Base-by-base conservation (phyloP, 2,888 invertebrate genomes). In the Neuroscelio doddi region DNA sequence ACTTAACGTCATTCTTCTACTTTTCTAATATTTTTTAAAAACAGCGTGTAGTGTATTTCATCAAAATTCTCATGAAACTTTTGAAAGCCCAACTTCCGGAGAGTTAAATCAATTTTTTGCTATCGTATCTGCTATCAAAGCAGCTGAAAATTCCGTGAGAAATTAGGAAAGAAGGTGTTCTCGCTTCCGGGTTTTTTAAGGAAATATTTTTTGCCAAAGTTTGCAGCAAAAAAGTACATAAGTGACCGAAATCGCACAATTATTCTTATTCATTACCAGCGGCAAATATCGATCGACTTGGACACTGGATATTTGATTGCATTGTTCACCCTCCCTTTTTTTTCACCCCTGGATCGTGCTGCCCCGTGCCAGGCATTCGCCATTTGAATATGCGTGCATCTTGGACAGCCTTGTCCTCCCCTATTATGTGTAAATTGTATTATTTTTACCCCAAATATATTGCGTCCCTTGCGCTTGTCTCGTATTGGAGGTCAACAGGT, bases 371-470 rank as follows among this genome's bases (percentile, higher is more conserved):
- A 59, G 64, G 53, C 72, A 66, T 68, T 68, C 73, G 71, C 72
- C 73, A 81, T 81, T 80, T 80, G 80, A 80, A 80, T 80, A 80
- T 68, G 70, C 69, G 68, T 9, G 61, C 58, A 50, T 58, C 66
- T 66, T 62, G 58, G 66, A 14, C 59, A 59, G 58, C 57, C 68
- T 57, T 64, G 47, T 56, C 63, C 73, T 74, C 73, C 78, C 79
- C 80, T 76, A 82, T 83, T 84, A 83, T 82, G 76, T 75, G 80
- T 78, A 84, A 84, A 84, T 84, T 83, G 83, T 83, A 84, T 84
- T 84, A 84, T 84, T 84, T 84, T 84, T 84, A 80, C 83, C 84
- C 83, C 83, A 83, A 83, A 84, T 83, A 75, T 80, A 79, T 80
- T 76, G 78, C 71, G 74, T 68, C 77, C 77, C 74, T 58, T 68